These are phyloP conservation scores for Gopherus evgoodei DNA, from an alignment of 2,113 vertebrate species.

Conservation along the genomic window DNA sequence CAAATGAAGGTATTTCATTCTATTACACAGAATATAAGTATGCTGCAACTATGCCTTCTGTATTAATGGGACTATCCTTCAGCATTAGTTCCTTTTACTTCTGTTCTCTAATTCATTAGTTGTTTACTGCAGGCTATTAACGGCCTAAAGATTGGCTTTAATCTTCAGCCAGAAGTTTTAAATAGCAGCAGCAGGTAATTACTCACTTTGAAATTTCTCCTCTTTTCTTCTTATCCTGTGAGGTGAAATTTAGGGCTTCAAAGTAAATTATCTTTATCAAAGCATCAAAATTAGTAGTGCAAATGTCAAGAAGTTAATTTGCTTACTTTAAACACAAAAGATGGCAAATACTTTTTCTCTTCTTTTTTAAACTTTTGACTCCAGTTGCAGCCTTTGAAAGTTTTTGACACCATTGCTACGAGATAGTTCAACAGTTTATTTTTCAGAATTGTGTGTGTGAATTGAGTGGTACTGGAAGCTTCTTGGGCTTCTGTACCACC, in stretches of 20 bases:
- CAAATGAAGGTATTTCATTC: conserved; percentile 40
- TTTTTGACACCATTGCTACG: neutral
- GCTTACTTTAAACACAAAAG: conserved; percentile 33
- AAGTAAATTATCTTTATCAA: conserved; percentile 74
- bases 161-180: conserved; percentile 79
- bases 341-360: neutral
- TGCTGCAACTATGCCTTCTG: conserved; percentile 45
- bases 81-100: conserved; percentile 58
- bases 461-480: neutral
- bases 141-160: conserved; percentile 75
- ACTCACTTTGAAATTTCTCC: conserved; percentile 80
- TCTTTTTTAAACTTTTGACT: neutral
- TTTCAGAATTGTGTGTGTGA: neutral
- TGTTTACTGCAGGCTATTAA: conserved; percentile 80
- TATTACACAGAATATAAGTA: conserved; percentile 1
- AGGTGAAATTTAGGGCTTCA: conserved; percentile 63
- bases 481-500: neutral
- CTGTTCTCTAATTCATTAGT: conserved; percentile 77
- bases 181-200: conserved; percentile 83
- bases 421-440: neutral
- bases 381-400: neutral
- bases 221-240: conserved; percentile 49
- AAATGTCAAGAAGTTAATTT: conserved; percentile 56
- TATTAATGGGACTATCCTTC: conserved; percentile 63
- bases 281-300: conserved; percentile 70